Evolutionary conservation across 2,888 invertebrate genomes (phyloP), one percentile per base, ranked within the genome.

Genomic region (Hartigia nigra): DNA sequence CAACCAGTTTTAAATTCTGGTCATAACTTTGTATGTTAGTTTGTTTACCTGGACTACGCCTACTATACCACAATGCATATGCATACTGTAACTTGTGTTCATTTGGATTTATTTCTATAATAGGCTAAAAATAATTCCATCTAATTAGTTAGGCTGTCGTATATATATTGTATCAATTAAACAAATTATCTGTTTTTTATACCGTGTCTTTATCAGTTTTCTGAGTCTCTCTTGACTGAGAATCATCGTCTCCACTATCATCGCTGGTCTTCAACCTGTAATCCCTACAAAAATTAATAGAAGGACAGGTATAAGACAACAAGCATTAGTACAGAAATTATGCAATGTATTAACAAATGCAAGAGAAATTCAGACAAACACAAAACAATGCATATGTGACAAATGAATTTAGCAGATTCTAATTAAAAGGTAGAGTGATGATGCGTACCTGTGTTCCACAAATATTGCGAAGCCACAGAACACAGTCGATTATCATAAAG

Each of bases 71-170:
- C 91, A 98, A 94, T 92, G 97, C 97, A 92, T 98, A 99, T 84
- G 96, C 95, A 93, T 97, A 97, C 92, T 99, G 98, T 88, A 99
- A 93, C 91, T 96, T 96, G 92, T 99, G 98, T 92, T 98, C 98
- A 85, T 96, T 95, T 82, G 96, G 95, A 80, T 95, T 96, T 90
- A 97, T 96, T 89, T 95, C 95, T 86, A 96, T 91, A 23, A 95
- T 94, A 81, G 95, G 94, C 92, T 93, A 86, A 72, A 89, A 88
- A 79, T 93, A 88, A 88, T 93, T 93, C 82, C 84, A 77, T 39
- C 81, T 82, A 80, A 88, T 89, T 79, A 55, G 9, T 55, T 23
- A 23, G 55, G 23, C 9, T 1, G 5, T 55, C 55, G 5, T 12
- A 72, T 31, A 72, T 32, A 72, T 32, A 32, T 72, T 14, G 23